These are phyloP conservation scores for Torymus aiolomorphi DNA, from an alignment of 2,888 invertebrate genomes.

Conservation along the genomic window DNA sequence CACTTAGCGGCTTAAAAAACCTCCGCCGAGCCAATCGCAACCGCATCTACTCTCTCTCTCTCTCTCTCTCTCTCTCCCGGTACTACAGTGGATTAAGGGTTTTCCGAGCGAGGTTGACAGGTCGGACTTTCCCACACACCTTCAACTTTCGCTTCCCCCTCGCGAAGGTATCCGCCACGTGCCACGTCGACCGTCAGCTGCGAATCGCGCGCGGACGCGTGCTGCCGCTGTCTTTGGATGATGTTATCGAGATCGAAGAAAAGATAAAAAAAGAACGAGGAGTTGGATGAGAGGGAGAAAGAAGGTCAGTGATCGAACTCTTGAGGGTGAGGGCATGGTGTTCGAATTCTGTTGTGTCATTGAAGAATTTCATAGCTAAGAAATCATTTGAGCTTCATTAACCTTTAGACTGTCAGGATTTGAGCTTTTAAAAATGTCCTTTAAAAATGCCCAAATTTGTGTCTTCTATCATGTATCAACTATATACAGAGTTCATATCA, in stretches of 20 bases:
- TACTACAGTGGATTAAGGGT: constrained; percentile 27
- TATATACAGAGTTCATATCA: too few relatives aligned
- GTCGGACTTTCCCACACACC: constrained; percentile 21
- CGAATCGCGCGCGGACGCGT: constrained; percentile 17
- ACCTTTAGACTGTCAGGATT: too few relatives aligned
- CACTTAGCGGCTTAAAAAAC: constrained; percentile 11
- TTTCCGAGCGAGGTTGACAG: constrained; percentile 52
- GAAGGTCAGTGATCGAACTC: not conserved
- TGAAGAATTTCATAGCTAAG: too few relatives aligned
- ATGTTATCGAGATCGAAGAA: not conserved
- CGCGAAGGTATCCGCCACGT: constrained; percentile 28
- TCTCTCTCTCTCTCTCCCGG: not conserved
- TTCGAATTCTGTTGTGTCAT: not conserved
- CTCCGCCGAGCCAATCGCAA: not conserved
- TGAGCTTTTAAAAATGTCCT: too few relatives aligned
- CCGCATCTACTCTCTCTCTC: constrained; percentile 10
- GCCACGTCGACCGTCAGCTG: constrained; percentile 31
- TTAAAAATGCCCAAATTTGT: too few relatives aligned
- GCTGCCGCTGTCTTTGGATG: not conserved
- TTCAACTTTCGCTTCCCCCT: not conserved
- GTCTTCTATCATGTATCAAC: too few relatives aligned
- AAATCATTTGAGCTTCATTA: too few relatives aligned
- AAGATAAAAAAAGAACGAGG: not conserved
- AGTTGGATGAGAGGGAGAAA: constrained; percentile 1
- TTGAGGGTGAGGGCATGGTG: not conserved